Conservation (phyloP, 2,113 vertebrate genomes). For the Nesospiza acunhae region DNA sequence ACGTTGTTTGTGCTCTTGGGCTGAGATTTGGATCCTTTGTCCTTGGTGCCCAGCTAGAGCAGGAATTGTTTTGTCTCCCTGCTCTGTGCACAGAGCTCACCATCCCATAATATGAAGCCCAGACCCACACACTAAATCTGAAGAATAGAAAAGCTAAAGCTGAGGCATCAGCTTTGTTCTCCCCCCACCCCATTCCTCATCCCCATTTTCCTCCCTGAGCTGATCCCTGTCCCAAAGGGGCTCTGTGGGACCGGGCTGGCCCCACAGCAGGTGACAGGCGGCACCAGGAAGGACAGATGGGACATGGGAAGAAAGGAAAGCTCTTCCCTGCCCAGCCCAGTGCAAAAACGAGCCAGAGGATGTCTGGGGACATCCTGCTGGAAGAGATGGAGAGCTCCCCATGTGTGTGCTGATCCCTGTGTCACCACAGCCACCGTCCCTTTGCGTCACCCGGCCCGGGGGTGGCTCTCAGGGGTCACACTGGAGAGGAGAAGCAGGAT, state of each 20-base stretch:
- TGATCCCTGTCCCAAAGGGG: rapidly evolving
- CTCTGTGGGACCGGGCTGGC: background rate
- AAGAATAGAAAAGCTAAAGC: background rate
- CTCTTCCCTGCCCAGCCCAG: background rate
- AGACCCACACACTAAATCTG: background rate
- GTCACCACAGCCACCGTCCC: background rate
- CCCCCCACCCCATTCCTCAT: background rate
- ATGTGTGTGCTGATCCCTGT: rapidly evolving
- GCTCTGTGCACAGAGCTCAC: background rate
- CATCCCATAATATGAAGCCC: background rate
- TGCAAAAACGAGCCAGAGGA: rapidly evolving
- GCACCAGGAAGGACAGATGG: background rate
- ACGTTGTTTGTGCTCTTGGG: background rate
- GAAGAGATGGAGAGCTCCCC: background rate
- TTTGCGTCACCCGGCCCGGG: background rate
- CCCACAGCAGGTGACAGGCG: background rate
- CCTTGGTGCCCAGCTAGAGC: background rate
- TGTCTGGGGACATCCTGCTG: background rate
- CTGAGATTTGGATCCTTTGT: background rate
- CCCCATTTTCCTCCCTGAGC: background rate
- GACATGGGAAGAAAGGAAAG: background rate
- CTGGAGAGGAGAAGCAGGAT: background rate
- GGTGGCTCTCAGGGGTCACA: background rate
- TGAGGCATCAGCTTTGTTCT: background rate
- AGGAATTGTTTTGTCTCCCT: background rate